These are phyloP conservation scores for Myopa testacea DNA, from an alignment of 2,888 invertebrate species.

Conservation along the genomic window DNA sequence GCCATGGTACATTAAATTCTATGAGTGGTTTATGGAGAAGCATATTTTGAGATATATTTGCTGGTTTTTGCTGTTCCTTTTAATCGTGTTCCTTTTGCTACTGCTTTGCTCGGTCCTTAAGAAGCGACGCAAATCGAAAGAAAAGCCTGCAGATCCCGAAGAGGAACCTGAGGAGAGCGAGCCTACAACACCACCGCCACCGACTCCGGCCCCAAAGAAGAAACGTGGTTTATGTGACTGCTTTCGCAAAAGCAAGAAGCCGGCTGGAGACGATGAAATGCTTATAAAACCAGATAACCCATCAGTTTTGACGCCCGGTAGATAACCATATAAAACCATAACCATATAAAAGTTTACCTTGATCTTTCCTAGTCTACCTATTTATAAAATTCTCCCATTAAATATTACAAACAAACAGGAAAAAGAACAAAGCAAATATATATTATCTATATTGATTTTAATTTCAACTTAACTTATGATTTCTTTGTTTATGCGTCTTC, in stretches of 20 bases:
- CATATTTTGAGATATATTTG: conserved; percentile 37
- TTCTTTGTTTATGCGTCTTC: neutral
- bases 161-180: neutral
- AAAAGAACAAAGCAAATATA: no score
- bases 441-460: neutral
- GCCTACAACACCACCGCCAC: neutral
- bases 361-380: no score
- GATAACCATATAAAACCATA: neutral
- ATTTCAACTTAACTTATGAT: neutral
- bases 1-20: neutral
- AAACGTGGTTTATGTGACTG: neutral
- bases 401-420: no score
- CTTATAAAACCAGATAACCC: conserved; percentile 37
- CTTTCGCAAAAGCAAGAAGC: neutral
- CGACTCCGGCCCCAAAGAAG: neutral
- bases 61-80: conserved; percentile 33
- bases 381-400: no score
- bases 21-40: conserved; percentile 16
- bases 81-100: conserved; percentile 41
- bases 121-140: conserved; percentile 21
- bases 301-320: conserved; percentile 39
- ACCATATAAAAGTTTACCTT: no score
- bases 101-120: conserved; percentile 30
- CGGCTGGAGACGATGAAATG: conserved; percentile 43
- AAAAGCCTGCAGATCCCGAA: neutral